Base-by-base conservation (phyloP, 2,888 invertebrate genomes). In the Odontothrips loti region DNA sequence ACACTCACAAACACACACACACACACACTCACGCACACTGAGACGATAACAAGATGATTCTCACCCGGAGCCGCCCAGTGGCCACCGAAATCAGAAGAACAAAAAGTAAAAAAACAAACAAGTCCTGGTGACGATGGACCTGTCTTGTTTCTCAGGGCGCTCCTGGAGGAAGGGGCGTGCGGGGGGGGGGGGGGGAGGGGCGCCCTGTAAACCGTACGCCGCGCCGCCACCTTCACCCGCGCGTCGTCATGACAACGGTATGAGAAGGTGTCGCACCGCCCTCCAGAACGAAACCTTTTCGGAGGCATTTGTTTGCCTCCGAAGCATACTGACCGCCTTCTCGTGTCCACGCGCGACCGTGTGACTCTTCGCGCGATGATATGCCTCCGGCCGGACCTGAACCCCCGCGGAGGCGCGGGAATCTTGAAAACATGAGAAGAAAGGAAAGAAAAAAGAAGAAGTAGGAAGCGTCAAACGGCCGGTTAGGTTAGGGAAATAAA, bases 31-130 rank as follows among this genome's bases (percentile, higher is more conserved):
- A 20, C 58, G 58, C 58, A 20, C 58, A 12, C 27, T 27, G 23
- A 27, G 27, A 27, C 68, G 68, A 75, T 75, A 75, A 75, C 68
- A 75, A 75, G 68, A 75, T 75, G 68, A 75, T 75, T 75, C 68
- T 75, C 68, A 75, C 68, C 68, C 68, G 27, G 68, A 75, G 68
- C 23, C 58, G 58, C 58, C 58, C 34, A 43, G 34, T 43, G 34
- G 34, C 34, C 34, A 43, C 34, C 34, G 34, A 43, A 43, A 43
- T 43, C 34, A 43, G 34, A 6, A 43, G 6, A 43, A 43, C 34
- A 43, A 43, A 43, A 43, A 43, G 34, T 43, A 43, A 43, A 43
- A 43, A 43, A 43, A 27, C 11, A 75, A 75, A 75, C 27, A 27
- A 75, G 68, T 27, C 68, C 27, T 12, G 68, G 68, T 75, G 68